phyloP scores from a whole-genome alignment of 2,797 vertebrate genomes.

The Chlorospingus semifuscus region DNA sequence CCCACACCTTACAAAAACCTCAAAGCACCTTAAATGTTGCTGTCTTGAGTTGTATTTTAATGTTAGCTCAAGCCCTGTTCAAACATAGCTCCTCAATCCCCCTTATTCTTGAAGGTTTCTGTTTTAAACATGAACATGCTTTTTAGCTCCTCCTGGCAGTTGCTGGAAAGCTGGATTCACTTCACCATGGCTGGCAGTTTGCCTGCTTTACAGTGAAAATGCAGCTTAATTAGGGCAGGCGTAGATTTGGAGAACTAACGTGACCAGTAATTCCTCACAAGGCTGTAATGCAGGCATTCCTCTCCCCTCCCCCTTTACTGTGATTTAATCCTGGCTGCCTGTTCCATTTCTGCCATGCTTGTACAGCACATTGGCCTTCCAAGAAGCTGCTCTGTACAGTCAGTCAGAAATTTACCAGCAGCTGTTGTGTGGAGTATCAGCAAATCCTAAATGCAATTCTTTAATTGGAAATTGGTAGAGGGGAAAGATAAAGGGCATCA shows the following conservation, averaged over 20 bases:
- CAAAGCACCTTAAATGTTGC: background rate
- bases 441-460: background rate
- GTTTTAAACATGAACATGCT: background rate
- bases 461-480: background rate
- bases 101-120: background rate
- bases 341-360: conserved; percentile 10
- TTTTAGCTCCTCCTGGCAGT: background rate
- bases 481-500: background rate
- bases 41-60: background rate
- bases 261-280: background rate
- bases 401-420: conserved; percentile 37
- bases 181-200: background rate
- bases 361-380: conserved; percentile 22
- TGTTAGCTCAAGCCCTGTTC: background rate
- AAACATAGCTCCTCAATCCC: background rate
- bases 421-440: conserved; percentile 23
- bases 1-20: too few relatives aligned
- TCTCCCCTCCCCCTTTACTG: background rate
- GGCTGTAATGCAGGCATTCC: background rate
- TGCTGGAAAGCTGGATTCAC: background rate
- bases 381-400: conserved; percentile 14
- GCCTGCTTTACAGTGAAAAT: conserved; percentile 12
- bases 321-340: conserved; percentile 4
- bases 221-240: background rate
- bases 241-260: background rate